These are phyloP conservation scores for Magallana nippona DNA, from an alignment of 2,888 invertebrate genomes.

Conservation along the genomic window DNA sequence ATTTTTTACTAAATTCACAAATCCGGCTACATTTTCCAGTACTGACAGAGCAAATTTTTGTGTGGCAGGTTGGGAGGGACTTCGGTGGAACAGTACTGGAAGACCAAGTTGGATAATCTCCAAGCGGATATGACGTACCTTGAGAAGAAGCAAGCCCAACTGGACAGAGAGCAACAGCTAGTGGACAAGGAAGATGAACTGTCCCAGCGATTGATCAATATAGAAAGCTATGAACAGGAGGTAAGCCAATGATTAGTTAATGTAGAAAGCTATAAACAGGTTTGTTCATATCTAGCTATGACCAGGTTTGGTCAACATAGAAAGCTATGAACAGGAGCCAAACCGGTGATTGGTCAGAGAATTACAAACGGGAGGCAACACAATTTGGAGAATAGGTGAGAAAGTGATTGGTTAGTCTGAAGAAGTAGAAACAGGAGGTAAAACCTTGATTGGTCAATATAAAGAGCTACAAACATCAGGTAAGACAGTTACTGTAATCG, in stretches of 20 bases:
- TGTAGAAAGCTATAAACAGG: slow-evolving; percentile 58
- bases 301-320: slow-evolving; percentile 59
- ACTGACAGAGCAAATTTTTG: too few relatives aligned
- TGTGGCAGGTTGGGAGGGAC: not conserved
- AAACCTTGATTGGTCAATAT: too few relatives aligned
- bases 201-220: slow-evolving; percentile 55
- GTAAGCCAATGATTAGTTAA: slow-evolving; percentile 55
- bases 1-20: not conserved
- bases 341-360: slow-evolving; percentile 55
- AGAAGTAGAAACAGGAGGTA: too few relatives aligned
- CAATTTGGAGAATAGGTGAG: not conserved
- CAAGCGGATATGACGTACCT: slow-evolving; percentile 61
- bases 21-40: too few relatives aligned
- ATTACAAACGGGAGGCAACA: slow-evolving; percentile 46
- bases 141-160: slow-evolving; percentile 58
- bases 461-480: too few relatives aligned
- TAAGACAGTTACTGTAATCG: too few relatives aligned
- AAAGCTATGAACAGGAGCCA: slow-evolving; percentile 65
- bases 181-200: slow-evolving; percentile 61
- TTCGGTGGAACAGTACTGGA: slow-evolving; percentile 39
- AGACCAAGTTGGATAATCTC: slow-evolving; percentile 52
- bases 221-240: slow-evolving; percentile 67
- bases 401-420: too few relatives aligned
- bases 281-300: too few relatives aligned
- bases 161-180: slow-evolving; percentile 59